A percentile compares a stretch with the other conserved stretches of the same genome.
Evolutionary conservation across 2,113 vertebrate species (phyloP).

Genomic region (Motacilla alba): DNA sequence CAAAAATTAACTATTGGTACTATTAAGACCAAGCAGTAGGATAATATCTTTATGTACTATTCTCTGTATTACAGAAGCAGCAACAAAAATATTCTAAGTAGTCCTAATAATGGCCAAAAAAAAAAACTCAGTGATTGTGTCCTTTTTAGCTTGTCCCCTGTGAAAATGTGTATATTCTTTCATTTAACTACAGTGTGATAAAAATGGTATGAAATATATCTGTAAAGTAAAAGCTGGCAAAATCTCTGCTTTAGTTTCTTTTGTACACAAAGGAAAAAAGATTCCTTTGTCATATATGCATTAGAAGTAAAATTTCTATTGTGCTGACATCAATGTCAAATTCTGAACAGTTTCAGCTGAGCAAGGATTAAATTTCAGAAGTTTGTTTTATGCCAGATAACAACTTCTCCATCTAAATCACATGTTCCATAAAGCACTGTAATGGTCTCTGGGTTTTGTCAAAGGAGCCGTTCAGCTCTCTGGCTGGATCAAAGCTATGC

Average conservation of each 20-base stretch:
- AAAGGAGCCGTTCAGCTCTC: not conserved
- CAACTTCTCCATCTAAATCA: constrained; percentile 2
- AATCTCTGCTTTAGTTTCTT: not conserved
- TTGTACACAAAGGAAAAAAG: not conserved
- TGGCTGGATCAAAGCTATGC: constrained; percentile 2
- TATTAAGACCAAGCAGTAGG: not conserved
- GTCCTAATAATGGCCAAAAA: not conserved
- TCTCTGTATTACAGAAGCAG: not conserved
- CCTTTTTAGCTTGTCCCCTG: not conserved
- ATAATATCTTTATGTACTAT: not conserved
- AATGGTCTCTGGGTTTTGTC: constrained; percentile 15
- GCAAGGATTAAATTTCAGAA: constrained; percentile 16
- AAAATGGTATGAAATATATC: not conserved
- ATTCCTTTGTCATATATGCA: not conserved
- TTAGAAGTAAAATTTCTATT: not conserved
- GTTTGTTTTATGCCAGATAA: constrained; percentile 3
- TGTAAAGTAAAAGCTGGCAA: not conserved
- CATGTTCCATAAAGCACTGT: not conserved
- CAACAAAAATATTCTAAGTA: not conserved
- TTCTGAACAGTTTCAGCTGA: not conserved
- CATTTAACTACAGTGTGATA: not conserved
- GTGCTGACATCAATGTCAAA: not conserved
- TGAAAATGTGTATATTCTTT: not conserved
- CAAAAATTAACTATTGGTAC: not conserved
- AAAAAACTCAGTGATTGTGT: not conserved